A percentile compares a stretch with the other conserved stretches of the same genome.
Evolutionary conservation across 1,140 invertebrate genomes (phyloP).

Genomic region (Eubasilissa regina): DNA sequence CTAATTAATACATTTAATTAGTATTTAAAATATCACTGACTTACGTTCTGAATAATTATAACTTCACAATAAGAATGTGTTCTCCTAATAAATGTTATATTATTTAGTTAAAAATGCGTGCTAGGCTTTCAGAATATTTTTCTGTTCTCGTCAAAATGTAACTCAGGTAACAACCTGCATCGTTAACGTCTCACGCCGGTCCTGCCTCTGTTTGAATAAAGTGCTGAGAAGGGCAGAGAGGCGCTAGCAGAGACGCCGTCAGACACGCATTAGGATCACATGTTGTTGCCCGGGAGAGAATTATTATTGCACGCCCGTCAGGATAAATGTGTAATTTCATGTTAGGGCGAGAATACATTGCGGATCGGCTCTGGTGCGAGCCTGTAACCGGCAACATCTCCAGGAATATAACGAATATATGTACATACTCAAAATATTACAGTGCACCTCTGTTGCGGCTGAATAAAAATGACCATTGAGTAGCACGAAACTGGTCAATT

Average conservation of each 20-base stretch:
- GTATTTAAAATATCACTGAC: too few relatives aligned
- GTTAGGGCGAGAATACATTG: not conserved
- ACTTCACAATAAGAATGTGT: too few relatives aligned
- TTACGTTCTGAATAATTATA: too few relatives aligned
- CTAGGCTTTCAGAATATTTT: too few relatives aligned
- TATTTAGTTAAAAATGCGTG: too few relatives aligned
- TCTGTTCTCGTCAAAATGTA: too few relatives aligned
- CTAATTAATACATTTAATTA: too few relatives aligned
- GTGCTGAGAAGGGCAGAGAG: not conserved
- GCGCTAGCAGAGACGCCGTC: conserved; percentile 6
- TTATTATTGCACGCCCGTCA: not conserved
- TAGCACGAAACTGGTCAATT: too few relatives aligned
- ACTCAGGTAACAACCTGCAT: too few relatives aligned
- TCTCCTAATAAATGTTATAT: too few relatives aligned
- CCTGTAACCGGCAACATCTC: not conserved
- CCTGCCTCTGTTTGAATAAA: not conserved
- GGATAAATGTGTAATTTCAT: not conserved
- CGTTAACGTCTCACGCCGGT: not conserved
- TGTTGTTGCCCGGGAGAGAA: not conserved
- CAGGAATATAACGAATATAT: too few relatives aligned
- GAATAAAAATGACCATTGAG: too few relatives aligned
- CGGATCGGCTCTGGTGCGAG: not conserved
- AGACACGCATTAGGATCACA: conserved; percentile 12
- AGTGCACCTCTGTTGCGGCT: not conserved
- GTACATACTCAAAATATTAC: not conserved